These are phyloP conservation scores for Sebastes minor DNA, from an alignment of 2,797 vertebrate species.

Conservation along the genomic window DNA sequence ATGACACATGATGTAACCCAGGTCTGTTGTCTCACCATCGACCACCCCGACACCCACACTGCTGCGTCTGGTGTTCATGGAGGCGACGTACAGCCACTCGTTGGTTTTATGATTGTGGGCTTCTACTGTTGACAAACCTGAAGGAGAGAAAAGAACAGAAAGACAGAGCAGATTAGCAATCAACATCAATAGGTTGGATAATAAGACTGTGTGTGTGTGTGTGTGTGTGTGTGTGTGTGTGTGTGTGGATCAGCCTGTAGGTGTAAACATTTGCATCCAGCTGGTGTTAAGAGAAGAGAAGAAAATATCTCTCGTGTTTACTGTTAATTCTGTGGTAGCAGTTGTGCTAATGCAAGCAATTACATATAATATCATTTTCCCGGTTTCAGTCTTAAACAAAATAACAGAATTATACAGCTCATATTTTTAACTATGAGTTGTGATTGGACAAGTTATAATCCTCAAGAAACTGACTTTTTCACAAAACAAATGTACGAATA, in stretches of 20 bases:
- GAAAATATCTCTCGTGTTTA: background rate
- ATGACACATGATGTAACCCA: too few species aligned
- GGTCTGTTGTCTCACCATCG: conserved; percentile 82
- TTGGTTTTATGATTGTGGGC: conserved; percentile 92
- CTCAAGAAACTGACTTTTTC: background rate
- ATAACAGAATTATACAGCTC: too few species aligned
- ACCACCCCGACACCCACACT: conserved; percentile 97
- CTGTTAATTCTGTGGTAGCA: background rate
- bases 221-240: background rate
- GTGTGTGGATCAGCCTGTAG: background rate
- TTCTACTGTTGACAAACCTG: conserved; percentile 94
- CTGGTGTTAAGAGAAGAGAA: background rate
- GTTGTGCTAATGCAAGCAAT: background rate
- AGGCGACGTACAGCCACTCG: conserved; percentile 92
- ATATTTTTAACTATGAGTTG: background rate
- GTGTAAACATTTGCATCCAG: background rate
- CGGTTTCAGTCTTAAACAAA: background rate
- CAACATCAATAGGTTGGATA: background rate
- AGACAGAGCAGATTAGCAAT: background rate
- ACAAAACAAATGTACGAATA: too few species aligned
- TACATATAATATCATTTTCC: background rate
- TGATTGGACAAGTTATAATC: background rate
- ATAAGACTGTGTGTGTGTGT: background rate
- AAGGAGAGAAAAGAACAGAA: background rate
- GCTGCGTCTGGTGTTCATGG: conserved; percentile 97